Percentiles rank a stretch among this genome's conserved stretches.
Evolutionary conservation across 2,797 vertebrate genomes (phyloP).

Genomic region (Eospalax fontanierii): DNA sequence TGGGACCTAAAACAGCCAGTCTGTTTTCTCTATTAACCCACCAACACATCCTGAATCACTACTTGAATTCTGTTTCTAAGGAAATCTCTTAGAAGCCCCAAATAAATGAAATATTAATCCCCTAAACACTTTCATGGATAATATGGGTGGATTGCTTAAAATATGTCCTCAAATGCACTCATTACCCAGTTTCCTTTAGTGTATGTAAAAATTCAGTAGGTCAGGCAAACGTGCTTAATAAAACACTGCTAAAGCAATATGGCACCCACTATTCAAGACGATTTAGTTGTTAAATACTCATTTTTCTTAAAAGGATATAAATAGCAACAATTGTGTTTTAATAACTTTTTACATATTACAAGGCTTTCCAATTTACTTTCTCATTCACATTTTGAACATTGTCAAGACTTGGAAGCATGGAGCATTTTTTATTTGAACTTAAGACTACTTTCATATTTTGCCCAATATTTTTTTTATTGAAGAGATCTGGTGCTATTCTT

Average conservation of each 20-base stretch:
- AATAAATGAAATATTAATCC: constrained; percentile 82
- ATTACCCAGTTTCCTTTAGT: constrained; percentile 77
- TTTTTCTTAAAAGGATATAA: constrained; percentile 47
- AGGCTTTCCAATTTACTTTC: constrained; percentile 38
- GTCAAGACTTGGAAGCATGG: constrained; percentile 32
- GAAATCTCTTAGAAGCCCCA: constrained; percentile 63
- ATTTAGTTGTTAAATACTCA: constrained; percentile 34
- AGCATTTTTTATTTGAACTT: background rate
- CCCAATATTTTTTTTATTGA: background rate
- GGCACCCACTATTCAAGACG: background rate
- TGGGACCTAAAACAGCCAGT: constrained; percentile 3
- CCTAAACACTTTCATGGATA: constrained; percentile 75
- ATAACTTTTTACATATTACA: constrained; percentile 34
- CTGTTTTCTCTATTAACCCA: constrained; percentile 70
- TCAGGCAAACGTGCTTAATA: constrained; percentile 36
- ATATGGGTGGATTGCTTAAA: constrained; percentile 74
- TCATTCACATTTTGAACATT: constrained; percentile 24
- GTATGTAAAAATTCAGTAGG: constrained; percentile 63
- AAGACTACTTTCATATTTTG: constrained; percentile 36
- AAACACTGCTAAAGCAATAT: background rate
- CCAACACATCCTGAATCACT: constrained; percentile 24
- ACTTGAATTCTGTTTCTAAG: constrained; percentile 72
- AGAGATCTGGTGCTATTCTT: background rate
- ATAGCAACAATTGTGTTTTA: background rate
- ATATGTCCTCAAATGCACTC: constrained; percentile 51